Evolutionary conservation across 2,888 invertebrate genomes (phyloP), one percentile per base, ranked within the genome.

Genomic region (Apoda limacodes): DNA sequence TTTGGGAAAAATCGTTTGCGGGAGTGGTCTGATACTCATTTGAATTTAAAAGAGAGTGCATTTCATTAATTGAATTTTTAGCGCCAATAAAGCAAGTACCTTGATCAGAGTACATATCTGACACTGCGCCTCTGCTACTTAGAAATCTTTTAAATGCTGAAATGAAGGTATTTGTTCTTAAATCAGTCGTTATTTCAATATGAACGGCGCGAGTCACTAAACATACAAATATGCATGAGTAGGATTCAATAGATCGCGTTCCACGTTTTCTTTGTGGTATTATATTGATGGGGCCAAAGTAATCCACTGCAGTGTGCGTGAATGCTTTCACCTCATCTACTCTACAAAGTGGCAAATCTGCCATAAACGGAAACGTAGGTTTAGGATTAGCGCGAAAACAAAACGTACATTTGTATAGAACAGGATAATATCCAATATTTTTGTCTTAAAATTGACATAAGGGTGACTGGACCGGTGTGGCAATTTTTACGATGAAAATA

Each of bases 361-460:
- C 25, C 31, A 31, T 31, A n/a, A 17, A 9, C 15, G 31, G 31
- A n/a, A 25, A 17, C 5, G 13, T 9, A 22, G n/a, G 25, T 20
- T 31, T 31, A 21, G 31, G 31, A 13, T 31, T 31, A 17, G 14
- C 25, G n/a, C 12, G 20, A 25, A 31, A 31, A 22, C 25, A 31
- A 31, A 11, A 31, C 20, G 20, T 13, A 25, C 31, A 31, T 21
- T 31, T 25, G 14, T 25, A 9, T 10, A 13, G 20, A 12, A 31
- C 22, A 7, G 3, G 31, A 31, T 7, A 31, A 10, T 13, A 31
- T 31, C 31, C 31, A 31, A 15, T 13, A 31, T 25, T 22, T 11
- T 25, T 31, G 31, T 9, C 31, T 19, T n/a, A 31, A 15, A 31
- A 31, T 31, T 13, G 31, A 25, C 25, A 25, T 31, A n/a, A 28